These are phyloP conservation scores for Meganola albula DNA, from an alignment of 2,888 invertebrate species.

Conservation along the genomic window DNA sequence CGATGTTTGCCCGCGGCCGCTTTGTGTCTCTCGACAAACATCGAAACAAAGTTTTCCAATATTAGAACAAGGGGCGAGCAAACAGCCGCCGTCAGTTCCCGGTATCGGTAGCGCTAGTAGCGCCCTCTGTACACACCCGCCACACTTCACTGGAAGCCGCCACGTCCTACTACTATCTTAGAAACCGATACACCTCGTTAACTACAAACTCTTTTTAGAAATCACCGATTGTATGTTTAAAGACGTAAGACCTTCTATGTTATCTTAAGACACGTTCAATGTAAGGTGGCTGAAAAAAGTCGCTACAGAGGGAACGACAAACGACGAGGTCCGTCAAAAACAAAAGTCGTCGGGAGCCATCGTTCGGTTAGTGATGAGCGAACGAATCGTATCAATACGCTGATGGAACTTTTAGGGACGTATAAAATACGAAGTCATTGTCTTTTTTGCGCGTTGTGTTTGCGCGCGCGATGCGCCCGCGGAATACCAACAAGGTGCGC, in stretches of 20 bases:
- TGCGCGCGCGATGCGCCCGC: conserved; percentile 51
- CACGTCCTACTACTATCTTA: conserved; percentile 2
- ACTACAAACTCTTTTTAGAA: conserved; percentile 5
- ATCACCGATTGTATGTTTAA: conserved; percentile 8
- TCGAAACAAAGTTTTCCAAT: conserved; percentile 30
- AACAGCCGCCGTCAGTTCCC: conserved; percentile 28
- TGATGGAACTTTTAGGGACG: conserved; percentile 68
- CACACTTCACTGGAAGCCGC: neutral
- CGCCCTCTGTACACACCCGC: conserved; percentile 3
- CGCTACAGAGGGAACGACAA: conserved; percentile 35
- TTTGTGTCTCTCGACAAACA: conserved; percentile 37
- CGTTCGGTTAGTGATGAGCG: conserved; percentile 50
- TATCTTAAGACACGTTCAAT: conserved; percentile 25
- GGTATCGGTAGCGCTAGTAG: conserved; percentile 20
- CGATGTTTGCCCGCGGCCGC: conserved; percentile 20
- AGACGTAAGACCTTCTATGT: conserved; percentile 17
- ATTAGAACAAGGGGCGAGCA: conserved; percentile 36
- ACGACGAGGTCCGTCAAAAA: conserved; percentile 47
- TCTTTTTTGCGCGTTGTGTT: conserved; percentile 66
- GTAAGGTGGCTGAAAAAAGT: conserved; percentile 32
- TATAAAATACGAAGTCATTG: conserved; percentile 70
- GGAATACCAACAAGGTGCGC: conserved; percentile 64
- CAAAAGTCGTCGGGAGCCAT: conserved; percentile 37
- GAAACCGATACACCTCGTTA: conserved; percentile 10
- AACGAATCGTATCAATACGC: conserved; percentile 56